Percentiles rank a stretch among this genome's conserved stretches.
phyloP scores from a whole-genome alignment of 2,888 invertebrate genomes.

The Callyntrura guangdongensis region DNA sequence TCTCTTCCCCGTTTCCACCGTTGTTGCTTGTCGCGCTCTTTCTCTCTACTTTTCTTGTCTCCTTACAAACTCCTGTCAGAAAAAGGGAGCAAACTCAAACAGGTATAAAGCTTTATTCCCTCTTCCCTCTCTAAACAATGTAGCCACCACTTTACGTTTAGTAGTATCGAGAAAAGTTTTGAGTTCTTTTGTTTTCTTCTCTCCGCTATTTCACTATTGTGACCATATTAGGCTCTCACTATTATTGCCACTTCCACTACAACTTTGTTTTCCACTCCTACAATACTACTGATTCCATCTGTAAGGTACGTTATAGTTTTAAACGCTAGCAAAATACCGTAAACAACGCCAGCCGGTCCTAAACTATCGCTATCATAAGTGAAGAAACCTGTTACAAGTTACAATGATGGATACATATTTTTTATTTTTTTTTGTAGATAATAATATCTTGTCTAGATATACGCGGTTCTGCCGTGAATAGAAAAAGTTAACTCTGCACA shows the following conservation, averaged over 20 bases:
- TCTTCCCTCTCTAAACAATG: neutral
- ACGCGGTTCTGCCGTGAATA: conserved; percentile 23
- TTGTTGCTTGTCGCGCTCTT: neutral
- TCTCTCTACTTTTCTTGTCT: neutral
- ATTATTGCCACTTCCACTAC: conserved; percentile 18
- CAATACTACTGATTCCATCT: neutral
- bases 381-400: conserved; percentile 64
- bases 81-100: conserved; percentile 51
- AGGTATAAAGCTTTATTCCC: conserved; percentile 33
- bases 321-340: neutral
- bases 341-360: neutral
- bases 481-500: conserved; percentile 48
- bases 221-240: conserved; percentile 38
- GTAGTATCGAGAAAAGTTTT: conserved; percentile 22
- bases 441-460: conserved; percentile 58
- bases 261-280: neutral
- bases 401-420: conserved; percentile 66
- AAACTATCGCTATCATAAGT: conserved; percentile 24
- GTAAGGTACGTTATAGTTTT: neutral
- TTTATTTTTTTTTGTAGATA: conserved; percentile 66
- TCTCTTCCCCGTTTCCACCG: neutral
- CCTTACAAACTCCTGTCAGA: conserved; percentile 20
- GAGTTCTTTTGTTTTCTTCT: neutral
- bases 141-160: conserved; percentile 40
- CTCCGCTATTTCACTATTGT: neutral